Base-by-base conservation (phyloP, 2,113 vertebrate species). In the Elanoides forficatus region DNA sequence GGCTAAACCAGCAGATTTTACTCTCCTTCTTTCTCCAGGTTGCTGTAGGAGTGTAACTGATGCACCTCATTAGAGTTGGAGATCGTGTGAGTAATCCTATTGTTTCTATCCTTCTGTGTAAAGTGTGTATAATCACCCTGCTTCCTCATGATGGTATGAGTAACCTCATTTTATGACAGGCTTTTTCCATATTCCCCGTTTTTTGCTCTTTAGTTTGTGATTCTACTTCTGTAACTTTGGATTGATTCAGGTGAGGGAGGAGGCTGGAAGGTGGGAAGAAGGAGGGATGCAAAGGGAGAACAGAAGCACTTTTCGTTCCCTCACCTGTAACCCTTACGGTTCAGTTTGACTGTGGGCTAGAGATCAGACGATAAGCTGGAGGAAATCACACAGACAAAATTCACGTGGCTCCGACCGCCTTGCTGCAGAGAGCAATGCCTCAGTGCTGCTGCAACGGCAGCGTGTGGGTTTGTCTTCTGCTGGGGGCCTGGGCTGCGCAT, bases 21-120 rank as follows among this genome's bases (percentile, higher is more conserved):
- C 67, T 93, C 60, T 92, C 40, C 52, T 93, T 16, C 93, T 94
- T 81, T 92, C 91, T 95, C 90, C 92, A 76, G 91, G 87, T 93
- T 97, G 85, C 66, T 94, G 81, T 97, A 97, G 88, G 95, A 94
- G 91, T 96, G 87, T 92, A 97, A 97, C 53, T 96, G 93, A 95
- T 95, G 92, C 40, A 9, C 90, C 81, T 97, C 94, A 92, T 97
- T 95, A 96, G 50, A 72, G 94, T 91, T 94, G 67, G 93, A 97
- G 95, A 81, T 94, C n/a, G 53, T 88, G 53, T 97, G 91, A 97
- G 78, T 96, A 98, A 97, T 97, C 45, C 67, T 91, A 94, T 94
- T 98, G 97, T 96, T 80, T 97, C 91, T 88, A 34, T 47, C 52
- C 0, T 38, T 85, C 96, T 95, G 60, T 81, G 94, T 81, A 81